Evolutionary conservation across 2,113 vertebrate genomes (phyloP), one percentile per base, ranked within the genome.

Genomic region (Odontophorus gujanensis): DNA sequence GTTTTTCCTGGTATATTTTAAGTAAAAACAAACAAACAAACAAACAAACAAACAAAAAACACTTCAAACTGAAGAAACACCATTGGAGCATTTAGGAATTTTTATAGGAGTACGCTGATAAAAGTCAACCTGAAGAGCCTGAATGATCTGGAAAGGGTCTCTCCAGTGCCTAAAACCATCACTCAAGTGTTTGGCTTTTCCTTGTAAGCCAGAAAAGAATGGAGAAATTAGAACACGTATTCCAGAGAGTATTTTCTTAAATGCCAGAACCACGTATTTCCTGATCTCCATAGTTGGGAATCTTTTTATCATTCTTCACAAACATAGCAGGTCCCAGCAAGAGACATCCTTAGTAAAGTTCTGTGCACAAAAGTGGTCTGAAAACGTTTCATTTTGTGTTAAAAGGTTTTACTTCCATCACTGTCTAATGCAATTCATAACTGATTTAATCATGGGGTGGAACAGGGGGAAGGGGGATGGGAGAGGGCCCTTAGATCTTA

Each of bases 331-430:
- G 66, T 75, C 86, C 89, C 48, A 80, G 75, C 66, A 51, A 69
- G 92, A 95, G 87, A 97, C 73, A 96, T 1, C 2, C 30, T 74
- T 89, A 93, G 65, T 63, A 82, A 89, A 92, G 67, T 94, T 97
- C 66, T 81, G 66, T 85, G 89, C 91, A 82, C 86, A 96, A 95
- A 96, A 82, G 85, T 73, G 94, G 24, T 75, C 77, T 89, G 81
- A 91, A 93, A 96, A 95, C 79, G 48, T 81, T 85, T 74, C 63
- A 26, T 67, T 85, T 65, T 68, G 36, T 62, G 85, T 84, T 72
- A 66, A 96, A 96, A 83, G 80, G 13, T 91, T 48, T 92, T 63
- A n/a, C 51, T 78, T 93, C 57, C 74, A 74, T 83, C 85, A 93
- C 16, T 72, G n/a, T 32, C 66, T 95, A 40, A 76, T 42, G 32